Percentiles rank a stretch among this genome's conserved stretches.
Conservation (phyloP, 2,888 invertebrate species). For the Napeogenes sylphis region DNA sequence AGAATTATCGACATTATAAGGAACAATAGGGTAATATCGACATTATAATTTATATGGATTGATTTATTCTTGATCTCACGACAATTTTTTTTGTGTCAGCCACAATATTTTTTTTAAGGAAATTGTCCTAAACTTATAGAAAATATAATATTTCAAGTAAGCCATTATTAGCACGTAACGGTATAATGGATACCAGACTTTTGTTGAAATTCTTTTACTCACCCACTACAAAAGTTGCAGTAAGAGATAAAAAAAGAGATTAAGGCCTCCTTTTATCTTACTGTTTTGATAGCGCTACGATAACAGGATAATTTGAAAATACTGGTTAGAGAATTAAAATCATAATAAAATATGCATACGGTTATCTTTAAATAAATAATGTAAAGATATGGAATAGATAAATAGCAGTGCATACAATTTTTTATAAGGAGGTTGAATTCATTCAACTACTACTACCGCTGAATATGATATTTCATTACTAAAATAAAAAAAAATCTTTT, state of each 20-base stretch:
- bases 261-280: neutral
- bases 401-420: no score
- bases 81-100: neutral
- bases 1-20: neutral
- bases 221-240: constrained; percentile 1
- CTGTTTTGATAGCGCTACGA: neutral
- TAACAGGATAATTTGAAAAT: no score
- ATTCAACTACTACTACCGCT: no score
- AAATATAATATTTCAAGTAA: constrained; percentile 32
- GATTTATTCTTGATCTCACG: neutral
- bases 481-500: no score
- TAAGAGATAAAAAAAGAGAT: neutral
- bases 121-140: constrained; percentile 17
- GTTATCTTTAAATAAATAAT: no score
- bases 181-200: constrained; percentile 3
- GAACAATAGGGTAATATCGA: no score
- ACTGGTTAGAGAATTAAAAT: no score
- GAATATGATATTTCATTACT: no score
- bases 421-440: no score
- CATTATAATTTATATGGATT: no score
- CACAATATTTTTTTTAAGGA: constrained; percentile 24
- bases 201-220: constrained; percentile 3
- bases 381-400: no score
- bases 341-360: no score
- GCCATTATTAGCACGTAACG: constrained; percentile 35